Percentiles rank a stretch among this genome's conserved stretches.
These are phyloP conservation scores for Cavia porcellus DNA, from an alignment of 2,113 vertebrate species.

Conservation along the genomic window DNA sequence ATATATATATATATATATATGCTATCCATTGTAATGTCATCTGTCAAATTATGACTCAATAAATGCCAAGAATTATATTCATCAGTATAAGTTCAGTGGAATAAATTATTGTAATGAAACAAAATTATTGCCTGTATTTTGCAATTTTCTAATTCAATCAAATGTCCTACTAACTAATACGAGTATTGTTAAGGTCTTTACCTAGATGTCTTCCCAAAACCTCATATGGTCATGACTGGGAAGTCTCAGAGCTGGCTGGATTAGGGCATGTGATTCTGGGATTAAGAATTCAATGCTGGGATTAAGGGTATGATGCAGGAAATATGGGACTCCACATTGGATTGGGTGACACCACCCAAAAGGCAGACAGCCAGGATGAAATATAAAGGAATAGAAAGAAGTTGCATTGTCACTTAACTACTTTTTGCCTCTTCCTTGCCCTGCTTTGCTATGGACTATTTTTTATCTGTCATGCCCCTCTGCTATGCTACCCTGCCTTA, in stretches of 20 bases:
- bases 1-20: neutral
- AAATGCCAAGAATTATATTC: slow-evolving; percentile 55
- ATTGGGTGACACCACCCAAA: neutral
- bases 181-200: neutral
- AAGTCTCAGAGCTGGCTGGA: neutral
- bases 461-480: no score
- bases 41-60: slow-evolving; percentile 40
- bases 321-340: neutral
- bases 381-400: neutral
- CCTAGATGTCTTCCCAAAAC: neutral
- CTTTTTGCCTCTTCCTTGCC: neutral
- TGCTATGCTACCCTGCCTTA: no score
- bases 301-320: neutral
- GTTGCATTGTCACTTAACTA: neutral
- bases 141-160: slow-evolving; percentile 24
- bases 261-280: neutral
- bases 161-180: neutral
- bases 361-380: neutral
- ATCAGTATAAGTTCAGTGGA: slow-evolving; percentile 32
- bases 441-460: neutral
- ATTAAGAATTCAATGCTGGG: neutral
- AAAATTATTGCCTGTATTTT: neutral
- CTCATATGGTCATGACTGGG: neutral
- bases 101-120: neutral
- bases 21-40: neutral